A percentile compares a stretch with the other conserved stretches of the same genome.
These are phyloP conservation scores for Aethina tumida DNA, from an alignment of 1,140 invertebrate species.

Conservation along the genomic window DNA sequence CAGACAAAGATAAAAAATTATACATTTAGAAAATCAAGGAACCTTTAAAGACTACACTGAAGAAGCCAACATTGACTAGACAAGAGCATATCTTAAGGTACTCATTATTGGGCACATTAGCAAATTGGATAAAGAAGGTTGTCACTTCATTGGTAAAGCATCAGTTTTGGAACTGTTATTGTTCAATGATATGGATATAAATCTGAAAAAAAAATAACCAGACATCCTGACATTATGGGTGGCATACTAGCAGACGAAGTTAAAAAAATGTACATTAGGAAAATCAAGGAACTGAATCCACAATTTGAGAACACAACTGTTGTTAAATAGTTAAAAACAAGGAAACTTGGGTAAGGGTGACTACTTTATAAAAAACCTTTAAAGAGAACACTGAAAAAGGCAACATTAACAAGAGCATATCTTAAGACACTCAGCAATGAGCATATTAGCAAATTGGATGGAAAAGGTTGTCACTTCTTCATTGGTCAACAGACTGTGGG, in stretches of 20 bases:
- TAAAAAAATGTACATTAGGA: constrained; percentile 66
- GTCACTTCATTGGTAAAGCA: too few relatives aligned
- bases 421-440: constrained; percentile 28
- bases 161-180: too few relatives aligned
- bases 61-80: constrained; percentile 44
- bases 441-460: constrained; percentile 44
- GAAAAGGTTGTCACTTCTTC: constrained; percentile 67
- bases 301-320: constrained; percentile 37
- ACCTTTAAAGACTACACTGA: constrained; percentile 51
- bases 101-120: constrained; percentile 38
- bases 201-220: too few relatives aligned
- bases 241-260: too few relatives aligned
- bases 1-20: too few relatives aligned
- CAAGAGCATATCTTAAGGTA: background rate
- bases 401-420: constrained; percentile 1
- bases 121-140: constrained; percentile 50
- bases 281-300: constrained; percentile 53
- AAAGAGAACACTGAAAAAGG: constrained; percentile 80
- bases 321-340: constrained; percentile 9
- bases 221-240: too few relatives aligned
- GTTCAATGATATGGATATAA: too few relatives aligned
- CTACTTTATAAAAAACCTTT: constrained; percentile 61
- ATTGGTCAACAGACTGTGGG: constrained; percentile 89
- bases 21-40: too few relatives aligned
- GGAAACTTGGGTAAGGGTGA: constrained; percentile 60